Conservation (phyloP, 2,888 invertebrate genomes). For the Cyclophora punctaria region DNA sequence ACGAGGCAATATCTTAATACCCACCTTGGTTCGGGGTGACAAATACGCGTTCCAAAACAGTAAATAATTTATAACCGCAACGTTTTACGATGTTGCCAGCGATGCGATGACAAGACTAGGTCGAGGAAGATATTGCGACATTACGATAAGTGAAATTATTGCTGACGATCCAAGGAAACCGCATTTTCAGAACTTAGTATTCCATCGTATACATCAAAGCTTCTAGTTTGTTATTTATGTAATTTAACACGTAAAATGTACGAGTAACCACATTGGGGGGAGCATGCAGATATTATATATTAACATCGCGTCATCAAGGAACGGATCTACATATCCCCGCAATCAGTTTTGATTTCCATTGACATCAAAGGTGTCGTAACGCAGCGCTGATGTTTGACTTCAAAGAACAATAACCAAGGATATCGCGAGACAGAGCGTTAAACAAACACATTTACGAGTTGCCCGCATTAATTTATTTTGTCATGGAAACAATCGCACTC, state of each 20-base stretch:
- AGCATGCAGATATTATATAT: slow-evolving; percentile 42
- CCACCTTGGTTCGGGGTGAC: slow-evolving; percentile 60
- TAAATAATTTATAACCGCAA: slow-evolving; percentile 68
- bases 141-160: slow-evolving; percentile 49
- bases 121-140: slow-evolving; percentile 41
- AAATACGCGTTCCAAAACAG: slow-evolving; percentile 66
- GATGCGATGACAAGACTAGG: slow-evolving; percentile 50
- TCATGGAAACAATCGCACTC: slow-evolving; percentile 59
- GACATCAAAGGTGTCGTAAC: slow-evolving; percentile 53
- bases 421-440: slow-evolving; percentile 42
- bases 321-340: slow-evolving; percentile 22
- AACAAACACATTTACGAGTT: slow-evolving; percentile 56
- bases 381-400: slow-evolving; percentile 42
- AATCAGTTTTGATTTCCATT: slow-evolving; percentile 24
- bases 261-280: slow-evolving; percentile 26
- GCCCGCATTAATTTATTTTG: slow-evolving; percentile 62
- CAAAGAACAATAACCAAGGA: slow-evolving; percentile 57
- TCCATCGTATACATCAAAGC: slow-evolving; percentile 45
- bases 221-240: slow-evolving; percentile 33
- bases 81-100: slow-evolving; percentile 50
- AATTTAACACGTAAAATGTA: slow-evolving; percentile 38
- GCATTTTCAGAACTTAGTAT: slow-evolving; percentile 34
- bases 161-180: slow-evolving; percentile 40
- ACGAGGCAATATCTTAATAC: slow-evolving; percentile 73
- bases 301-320: slow-evolving; percentile 30